These are phyloP conservation scores for Condylostylus longicornis DNA, from an alignment of 1,140 invertebrate species.

Conservation along the genomic window DNA sequence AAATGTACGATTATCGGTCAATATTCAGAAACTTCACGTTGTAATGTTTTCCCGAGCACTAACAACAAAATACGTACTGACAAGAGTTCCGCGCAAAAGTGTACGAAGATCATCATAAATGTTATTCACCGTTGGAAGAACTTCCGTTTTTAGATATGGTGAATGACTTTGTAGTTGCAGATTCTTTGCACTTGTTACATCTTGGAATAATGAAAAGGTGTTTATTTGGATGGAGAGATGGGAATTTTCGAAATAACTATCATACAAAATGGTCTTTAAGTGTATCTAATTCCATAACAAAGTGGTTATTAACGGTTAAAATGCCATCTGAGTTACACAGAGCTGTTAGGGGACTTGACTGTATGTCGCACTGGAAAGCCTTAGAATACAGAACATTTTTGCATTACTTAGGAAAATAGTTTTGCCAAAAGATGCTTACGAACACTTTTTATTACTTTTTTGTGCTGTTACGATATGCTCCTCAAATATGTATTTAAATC, in stretches of 20 bases:
- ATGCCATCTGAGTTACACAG: slow-evolving; percentile 13
- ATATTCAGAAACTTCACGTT: slow-evolving; percentile 8
- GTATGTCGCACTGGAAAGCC: slow-evolving; percentile 13
- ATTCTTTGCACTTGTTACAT: slow-evolving; percentile 17
- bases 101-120: slow-evolving; percentile 11
- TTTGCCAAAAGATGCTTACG: slow-evolving; percentile 10
- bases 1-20: slow-evolving; percentile 15
- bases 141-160: slow-evolving; percentile 17
- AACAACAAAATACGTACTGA: background rate
- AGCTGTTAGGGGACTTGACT: slow-evolving; percentile 9
- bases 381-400: slow-evolving; percentile 13
- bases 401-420: slow-evolving; percentile 11
- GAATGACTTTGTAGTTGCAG: slow-evolving; percentile 13
- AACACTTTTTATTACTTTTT: slow-evolving; percentile 11
- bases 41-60: background rate
- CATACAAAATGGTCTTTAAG: slow-evolving; percentile 6
- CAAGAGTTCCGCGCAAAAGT: background rate
- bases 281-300: background rate
- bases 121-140: slow-evolving; percentile 9
- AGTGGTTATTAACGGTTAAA: slow-evolving; percentile 1
- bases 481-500: slow-evolving; percentile 2
- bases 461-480: slow-evolving; percentile 14
- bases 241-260: slow-evolving; percentile 5
- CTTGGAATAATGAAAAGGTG: slow-evolving; percentile 15
- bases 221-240: slow-evolving; percentile 12